These are phyloP conservation scores for Aeoliscus strigatus DNA, from an alignment of 2,797 vertebrate species.

Conservation along the genomic window DNA sequence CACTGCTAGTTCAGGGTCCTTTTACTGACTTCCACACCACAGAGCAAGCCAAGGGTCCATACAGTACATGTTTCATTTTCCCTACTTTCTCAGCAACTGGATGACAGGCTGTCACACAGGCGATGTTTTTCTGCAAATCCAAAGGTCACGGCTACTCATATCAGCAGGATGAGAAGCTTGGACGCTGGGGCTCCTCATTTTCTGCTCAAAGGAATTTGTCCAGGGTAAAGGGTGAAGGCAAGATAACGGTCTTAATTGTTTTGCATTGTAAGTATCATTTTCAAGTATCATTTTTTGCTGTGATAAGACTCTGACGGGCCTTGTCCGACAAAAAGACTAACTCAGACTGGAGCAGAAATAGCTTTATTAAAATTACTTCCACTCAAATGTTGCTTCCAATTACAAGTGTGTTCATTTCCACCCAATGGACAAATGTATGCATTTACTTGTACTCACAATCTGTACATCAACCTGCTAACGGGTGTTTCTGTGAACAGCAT, in stretches of 20 bases:
- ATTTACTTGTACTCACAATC: neutral
- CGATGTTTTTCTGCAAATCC: conserved; percentile 25
- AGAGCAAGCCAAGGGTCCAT: conserved; percentile 5
- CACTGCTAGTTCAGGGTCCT: no score
- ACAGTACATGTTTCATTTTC: conserved; percentile 23
- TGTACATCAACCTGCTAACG: conserved; percentile 2
- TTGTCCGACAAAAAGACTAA: no score
- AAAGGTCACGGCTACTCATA: conserved; percentile 44
- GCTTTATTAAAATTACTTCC: no score
- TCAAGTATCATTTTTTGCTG: no score
- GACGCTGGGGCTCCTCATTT: conserved; percentile 16
- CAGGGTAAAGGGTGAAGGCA: no score
- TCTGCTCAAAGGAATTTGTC: neutral
- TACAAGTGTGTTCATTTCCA: no score
- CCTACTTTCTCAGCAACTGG: conserved; percentile 24
- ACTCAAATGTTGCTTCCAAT: no score
- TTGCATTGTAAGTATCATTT: no score
- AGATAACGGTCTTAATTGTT: neutral
- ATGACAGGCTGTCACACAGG: conserved; percentile 21
- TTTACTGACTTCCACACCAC: conserved; percentile 6
- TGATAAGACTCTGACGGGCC: no score
- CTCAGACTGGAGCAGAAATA: no score
- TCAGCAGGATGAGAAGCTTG: conserved; percentile 21
- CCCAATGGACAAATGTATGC: no score
- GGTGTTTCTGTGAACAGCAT: conserved; percentile 2